Percentiles rank a stretch among this genome's conserved stretches.
Conservation (phyloP, 2,797 vertebrate species). For the Xenops minutus region DNA sequence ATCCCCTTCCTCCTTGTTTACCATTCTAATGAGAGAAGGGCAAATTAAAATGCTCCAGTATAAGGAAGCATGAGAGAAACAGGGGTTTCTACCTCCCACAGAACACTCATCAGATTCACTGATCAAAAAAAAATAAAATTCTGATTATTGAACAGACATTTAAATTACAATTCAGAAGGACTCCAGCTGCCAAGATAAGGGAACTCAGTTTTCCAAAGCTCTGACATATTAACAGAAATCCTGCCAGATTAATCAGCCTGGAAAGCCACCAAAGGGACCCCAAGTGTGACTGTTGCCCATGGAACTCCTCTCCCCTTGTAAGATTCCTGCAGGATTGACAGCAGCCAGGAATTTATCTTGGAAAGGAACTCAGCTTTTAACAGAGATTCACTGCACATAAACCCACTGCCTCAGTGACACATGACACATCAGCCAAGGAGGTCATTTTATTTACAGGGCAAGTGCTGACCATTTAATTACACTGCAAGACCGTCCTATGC, state of each 20-base stretch:
- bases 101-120: neutral
- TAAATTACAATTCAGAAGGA: neutral
- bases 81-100: neutral
- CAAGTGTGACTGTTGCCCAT: neutral
- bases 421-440: neutral
- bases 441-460: neutral
- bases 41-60: neutral
- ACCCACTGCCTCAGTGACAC: neutral
- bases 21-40: neutral
- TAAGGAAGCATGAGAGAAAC: neutral
- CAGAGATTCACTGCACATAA: neutral
- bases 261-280: neutral
- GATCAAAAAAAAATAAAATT: neutral
- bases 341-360: neutral
- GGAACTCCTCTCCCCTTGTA: neutral
- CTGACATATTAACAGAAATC: neutral
- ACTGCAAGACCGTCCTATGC: neutral
- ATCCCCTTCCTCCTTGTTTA: neutral
- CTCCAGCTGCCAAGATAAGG: neutral
- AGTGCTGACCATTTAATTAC: neutral
- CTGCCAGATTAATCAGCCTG: neutral
- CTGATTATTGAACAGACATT: neutral
- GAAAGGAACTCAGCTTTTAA: neutral
- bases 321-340: neutral
- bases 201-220: neutral